A percentile compares a stretch with the other conserved stretches of the same genome.
Evolutionary conservation across 2,888 invertebrate genomes (phyloP).

Genomic region (Tiphia femorata): DNA sequence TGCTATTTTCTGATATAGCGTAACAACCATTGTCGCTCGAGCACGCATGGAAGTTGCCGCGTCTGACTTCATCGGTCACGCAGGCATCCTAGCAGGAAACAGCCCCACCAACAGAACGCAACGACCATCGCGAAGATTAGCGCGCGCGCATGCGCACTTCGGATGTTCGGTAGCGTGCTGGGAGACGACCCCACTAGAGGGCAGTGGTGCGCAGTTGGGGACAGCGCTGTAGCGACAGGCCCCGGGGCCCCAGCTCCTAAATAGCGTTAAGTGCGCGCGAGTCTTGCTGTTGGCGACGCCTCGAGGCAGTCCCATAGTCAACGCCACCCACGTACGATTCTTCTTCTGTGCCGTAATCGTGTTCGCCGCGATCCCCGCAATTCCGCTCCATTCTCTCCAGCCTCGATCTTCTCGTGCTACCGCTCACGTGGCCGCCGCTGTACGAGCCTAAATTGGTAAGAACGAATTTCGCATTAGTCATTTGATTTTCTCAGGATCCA

Average conservation of each 20-base stretch:
- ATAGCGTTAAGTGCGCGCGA: slow-evolving; percentile 80
- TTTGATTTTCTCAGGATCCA: no score
- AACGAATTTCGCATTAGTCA: no score
- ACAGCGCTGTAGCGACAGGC: slow-evolving; percentile 67
- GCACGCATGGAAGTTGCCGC: no score
- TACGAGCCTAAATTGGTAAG: slow-evolving; percentile 50
- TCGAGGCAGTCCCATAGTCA: slow-evolving; percentile 75
- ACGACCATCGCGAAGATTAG: slow-evolving; percentile 37
- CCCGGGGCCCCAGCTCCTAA: slow-evolving; percentile 73
- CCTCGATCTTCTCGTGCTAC: slow-evolving; percentile 64
- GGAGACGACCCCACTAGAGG: slow-evolving; percentile 54
- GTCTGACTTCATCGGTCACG: slow-evolving; percentile 7
- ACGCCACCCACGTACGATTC: slow-evolving; percentile 68
- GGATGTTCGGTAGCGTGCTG: slow-evolving; percentile 60
- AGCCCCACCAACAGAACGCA: slow-evolving; percentile 47
- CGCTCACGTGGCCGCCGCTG: slow-evolving; percentile 51
- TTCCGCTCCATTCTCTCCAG: slow-evolving; percentile 66
- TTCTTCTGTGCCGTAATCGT: slow-evolving; percentile 68
- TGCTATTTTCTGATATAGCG: no score
- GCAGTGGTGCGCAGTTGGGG: slow-evolving; percentile 67
- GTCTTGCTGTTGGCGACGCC: slow-evolving; percentile 69
- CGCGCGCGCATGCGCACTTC: slow-evolving; percentile 53
- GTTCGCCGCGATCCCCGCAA: slow-evolving; percentile 67
- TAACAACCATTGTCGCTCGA: no score
- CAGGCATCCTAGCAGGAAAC: slow-evolving; percentile 38